Evolutionary conservation across 2,888 invertebrate genomes (phyloP).

Genomic region (Taphrorychus bicolor): DNA sequence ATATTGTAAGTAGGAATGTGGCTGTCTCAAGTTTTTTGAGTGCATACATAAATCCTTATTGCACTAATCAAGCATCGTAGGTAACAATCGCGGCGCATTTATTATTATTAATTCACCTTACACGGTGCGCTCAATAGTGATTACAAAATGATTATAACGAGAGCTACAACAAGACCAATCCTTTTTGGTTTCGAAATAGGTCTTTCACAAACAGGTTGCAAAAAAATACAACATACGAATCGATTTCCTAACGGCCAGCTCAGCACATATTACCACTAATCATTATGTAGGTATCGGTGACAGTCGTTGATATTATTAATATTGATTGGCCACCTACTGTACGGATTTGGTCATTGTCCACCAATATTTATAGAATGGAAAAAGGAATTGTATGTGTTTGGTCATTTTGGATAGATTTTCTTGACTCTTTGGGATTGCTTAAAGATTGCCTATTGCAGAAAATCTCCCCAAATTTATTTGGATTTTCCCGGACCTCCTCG

Average conservation of each 20-base stretch:
- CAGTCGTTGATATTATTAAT: neutral
- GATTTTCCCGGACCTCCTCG: too few species aligned
- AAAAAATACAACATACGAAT: slow-evolving; percentile 28
- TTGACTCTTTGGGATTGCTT: too few species aligned
- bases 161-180: slow-evolving; percentile 37
- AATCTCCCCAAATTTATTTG: too few species aligned
- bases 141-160: slow-evolving; percentile 18
- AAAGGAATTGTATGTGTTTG: too few species aligned
- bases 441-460: too few species aligned
- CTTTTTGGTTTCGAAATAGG: slow-evolving; percentile 38
- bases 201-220: slow-evolving; percentile 38
- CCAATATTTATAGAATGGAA: too few species aligned
- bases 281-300: neutral
- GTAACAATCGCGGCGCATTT: slow-evolving; percentile 18
- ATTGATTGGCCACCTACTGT: neutral
- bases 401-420: too few species aligned
- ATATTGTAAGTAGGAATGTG: too few species aligned
- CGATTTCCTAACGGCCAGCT: slow-evolving; percentile 16
- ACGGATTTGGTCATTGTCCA: neutral
- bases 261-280: neutral
- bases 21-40: too few species aligned
- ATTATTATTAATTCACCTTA: slow-evolving; percentile 38
- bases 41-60: too few species aligned
- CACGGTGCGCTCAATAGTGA: slow-evolving; percentile 31
- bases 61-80: slow-evolving; percentile 6